These are phyloP conservation scores for Graptemys geographica DNA, from an alignment of 2,797 vertebrate species.

Conservation along the genomic window DNA sequence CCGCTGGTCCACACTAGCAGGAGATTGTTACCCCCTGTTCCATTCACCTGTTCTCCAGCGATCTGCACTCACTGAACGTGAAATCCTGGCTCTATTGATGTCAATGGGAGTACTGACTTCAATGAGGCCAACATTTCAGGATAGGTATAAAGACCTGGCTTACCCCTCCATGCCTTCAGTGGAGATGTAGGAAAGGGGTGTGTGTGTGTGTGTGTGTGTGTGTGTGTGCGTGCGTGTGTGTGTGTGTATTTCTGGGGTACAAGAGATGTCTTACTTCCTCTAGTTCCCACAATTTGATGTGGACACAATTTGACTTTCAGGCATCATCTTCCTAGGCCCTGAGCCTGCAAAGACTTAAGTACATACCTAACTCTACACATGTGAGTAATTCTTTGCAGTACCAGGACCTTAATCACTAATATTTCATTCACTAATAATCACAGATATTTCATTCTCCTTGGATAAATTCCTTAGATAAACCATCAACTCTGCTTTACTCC, in stretches of 20 bases:
- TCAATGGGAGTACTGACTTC: neutral
- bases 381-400: neutral
- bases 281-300: neutral
- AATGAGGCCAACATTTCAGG: neutral
- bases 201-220: neutral
- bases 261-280: neutral
- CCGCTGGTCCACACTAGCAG: neutral
- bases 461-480: neutral
- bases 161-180: neutral
- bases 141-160: neutral
- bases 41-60: neutral
- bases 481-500: neutral
- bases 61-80: neutral
- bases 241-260: fast-evolving
- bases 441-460: neutral
- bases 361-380: fast-evolving
- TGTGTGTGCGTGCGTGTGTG: neutral
- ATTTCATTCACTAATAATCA: no score
- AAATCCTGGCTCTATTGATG: neutral
- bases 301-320: neutral
- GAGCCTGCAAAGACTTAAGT: neutral
- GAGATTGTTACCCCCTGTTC: neutral
- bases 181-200: neutral
- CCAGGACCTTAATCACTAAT: neutral
- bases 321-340: neutral